Base-by-base conservation (phyloP, 1,140 invertebrate genomes). In the Gryllus bimaculatus region DNA sequence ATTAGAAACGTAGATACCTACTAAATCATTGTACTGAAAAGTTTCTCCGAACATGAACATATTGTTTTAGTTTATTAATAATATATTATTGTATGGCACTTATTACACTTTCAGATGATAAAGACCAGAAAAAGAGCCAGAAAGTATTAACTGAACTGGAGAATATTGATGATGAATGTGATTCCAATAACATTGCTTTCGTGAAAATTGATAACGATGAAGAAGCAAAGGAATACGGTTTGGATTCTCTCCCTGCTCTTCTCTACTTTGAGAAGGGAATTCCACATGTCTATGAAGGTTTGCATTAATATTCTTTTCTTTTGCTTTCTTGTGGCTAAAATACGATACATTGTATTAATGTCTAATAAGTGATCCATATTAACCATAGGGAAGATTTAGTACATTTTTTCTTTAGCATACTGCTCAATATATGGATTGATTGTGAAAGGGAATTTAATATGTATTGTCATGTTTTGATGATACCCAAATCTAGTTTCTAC, bases 141-240 rank as follows among this genome's bases (percentile, higher is more conserved):
- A 95, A 96, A 86, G 90, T 96, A 77, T 87, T 98, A 75, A 86
- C 88, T 48, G 95, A 97, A 86, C 86, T 98, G 82, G 96, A 97
- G 88, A 97, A 96, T 83, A 97, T 98, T 82, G 95, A 97, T 84
- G 95, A 97, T 85, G 95, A 97, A 84, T 96, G 94, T 85, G 95
- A 97, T 86, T 91, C 94, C 84, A 94, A 95, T 84, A 93, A 94
- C 83, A 96, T 98, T 82, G 93, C 93, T 21, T 96, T 98, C 85
- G 95, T 97, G 2, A 98, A 98, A 85, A 96, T 97, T 81, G 93
- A 95, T 83, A 94, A 97, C 83, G 90, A 92, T 80, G 91, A 92
- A 78, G 94, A 96, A 87, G 95, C 95, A 47, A 94, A 94, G 84
- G 95, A 96, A 85, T 96, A 95, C 84, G 95, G 95, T 77, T 95